Evolutionary conservation across 2,113 vertebrate species (phyloP).

Genomic region (Bambusicola thoracicus): DNA sequence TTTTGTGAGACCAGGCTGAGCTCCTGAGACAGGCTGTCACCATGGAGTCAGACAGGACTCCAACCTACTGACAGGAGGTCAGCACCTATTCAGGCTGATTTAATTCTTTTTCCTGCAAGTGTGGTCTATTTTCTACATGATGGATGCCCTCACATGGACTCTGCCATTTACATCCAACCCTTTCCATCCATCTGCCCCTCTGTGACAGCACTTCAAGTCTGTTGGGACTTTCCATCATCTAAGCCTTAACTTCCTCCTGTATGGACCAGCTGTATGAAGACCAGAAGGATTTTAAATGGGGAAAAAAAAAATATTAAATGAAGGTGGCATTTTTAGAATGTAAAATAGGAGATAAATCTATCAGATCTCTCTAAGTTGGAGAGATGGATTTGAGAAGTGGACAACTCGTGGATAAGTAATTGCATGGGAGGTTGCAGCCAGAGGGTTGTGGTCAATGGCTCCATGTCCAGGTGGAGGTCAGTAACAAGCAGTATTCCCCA

Average conservation of each 20-base stretch:
- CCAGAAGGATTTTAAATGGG: background rate
- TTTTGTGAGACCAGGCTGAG: background rate
- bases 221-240: background rate
- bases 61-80: background rate
- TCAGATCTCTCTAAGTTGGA: background rate
- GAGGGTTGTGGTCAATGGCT: too few relatives aligned
- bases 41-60: background rate
- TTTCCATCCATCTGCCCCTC: background rate
- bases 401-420: too few relatives aligned
- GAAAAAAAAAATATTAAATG: background rate
- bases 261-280: background rate
- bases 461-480: too few relatives aligned
- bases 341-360: background rate
- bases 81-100: background rate
- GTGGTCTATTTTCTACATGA: background rate
- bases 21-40: background rate
- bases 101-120: background rate
- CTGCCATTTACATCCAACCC: background rate
- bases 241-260: background rate
- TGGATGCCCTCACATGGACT: background rate
- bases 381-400: too few relatives aligned
- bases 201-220: background rate
- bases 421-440: too few relatives aligned
- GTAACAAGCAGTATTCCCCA: too few relatives aligned
- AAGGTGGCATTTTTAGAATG: background rate